Conservation (phyloP, 2,888 invertebrate species). For the Ichneumoninae sp. region DNA sequence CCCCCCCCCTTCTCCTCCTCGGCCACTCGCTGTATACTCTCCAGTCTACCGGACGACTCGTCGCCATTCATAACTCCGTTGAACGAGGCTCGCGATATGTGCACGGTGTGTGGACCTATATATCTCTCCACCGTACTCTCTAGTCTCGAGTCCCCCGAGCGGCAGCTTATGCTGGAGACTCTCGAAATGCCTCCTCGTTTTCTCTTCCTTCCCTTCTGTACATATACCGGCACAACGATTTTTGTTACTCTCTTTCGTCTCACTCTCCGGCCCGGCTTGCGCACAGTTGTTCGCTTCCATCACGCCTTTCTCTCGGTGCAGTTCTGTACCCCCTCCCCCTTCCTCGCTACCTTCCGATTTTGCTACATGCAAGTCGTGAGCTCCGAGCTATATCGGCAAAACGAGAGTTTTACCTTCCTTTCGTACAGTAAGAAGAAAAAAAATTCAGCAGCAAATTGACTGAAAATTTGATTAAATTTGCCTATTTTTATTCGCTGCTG, state of each 20-base stretch:
- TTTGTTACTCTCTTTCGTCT: constrained; percentile 51
- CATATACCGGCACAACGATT: constrained; percentile 29
- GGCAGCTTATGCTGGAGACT: constrained; percentile 17
- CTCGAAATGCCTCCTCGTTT: constrained; percentile 60
- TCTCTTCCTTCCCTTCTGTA: constrained; percentile 44
- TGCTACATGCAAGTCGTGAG: constrained; percentile 42
- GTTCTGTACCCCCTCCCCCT: constrained; percentile 39
- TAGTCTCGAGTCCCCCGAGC: constrained; percentile 6
- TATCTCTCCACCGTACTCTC: constrained; percentile 29
- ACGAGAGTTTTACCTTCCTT: constrained; percentile 11
- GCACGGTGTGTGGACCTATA: not conserved
- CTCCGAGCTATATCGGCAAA: constrained; percentile 40
- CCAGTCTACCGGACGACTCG: constrained; percentile 31
- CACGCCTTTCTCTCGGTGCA: constrained; percentile 56
- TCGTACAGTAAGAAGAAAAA: not conserved
- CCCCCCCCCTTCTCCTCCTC: not conserved
- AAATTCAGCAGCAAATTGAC: too few species aligned
- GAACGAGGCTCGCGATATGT: constrained; percentile 32
- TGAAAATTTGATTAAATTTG: too few species aligned
- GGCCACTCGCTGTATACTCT: not conserved
- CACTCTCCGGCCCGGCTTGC: constrained; percentile 27
- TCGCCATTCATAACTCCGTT: constrained; percentile 55
- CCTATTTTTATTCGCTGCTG: not conserved
- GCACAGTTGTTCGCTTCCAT: constrained; percentile 55
- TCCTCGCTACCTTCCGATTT: constrained; percentile 25